These are phyloP conservation scores for Phyllopteryx taeniolatus DNA, from an alignment of 2,113 vertebrate species.

Conservation along the genomic window DNA sequence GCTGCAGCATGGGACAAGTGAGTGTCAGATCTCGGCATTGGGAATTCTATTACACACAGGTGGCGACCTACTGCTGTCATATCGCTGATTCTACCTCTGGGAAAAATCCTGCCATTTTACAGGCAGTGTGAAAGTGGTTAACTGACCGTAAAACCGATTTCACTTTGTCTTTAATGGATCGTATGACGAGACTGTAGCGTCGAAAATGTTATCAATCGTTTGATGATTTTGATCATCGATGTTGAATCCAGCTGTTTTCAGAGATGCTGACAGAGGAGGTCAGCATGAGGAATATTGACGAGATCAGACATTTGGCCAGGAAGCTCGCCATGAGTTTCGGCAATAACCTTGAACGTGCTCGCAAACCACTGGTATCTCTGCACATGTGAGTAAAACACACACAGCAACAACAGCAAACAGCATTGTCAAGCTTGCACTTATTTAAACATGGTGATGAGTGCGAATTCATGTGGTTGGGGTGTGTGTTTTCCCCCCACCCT, in stretches of 20 bases:
- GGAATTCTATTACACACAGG: background rate
- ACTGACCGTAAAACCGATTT: background rate
- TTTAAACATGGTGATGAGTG: background rate
- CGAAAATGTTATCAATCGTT: background rate
- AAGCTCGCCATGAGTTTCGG: conserved; percentile 84
- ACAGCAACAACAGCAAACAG: background rate
- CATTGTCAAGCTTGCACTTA: background rate
- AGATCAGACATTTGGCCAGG: conserved; percentile 82
- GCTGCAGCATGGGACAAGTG: no score
- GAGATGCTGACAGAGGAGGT: conserved; percentile 56
- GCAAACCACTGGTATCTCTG: conserved; percentile 75
- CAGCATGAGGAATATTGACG: conserved; percentile 61
- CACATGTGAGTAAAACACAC: conserved; percentile 62
- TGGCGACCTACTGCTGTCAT: background rate
- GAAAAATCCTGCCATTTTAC: background rate
- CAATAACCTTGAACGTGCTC: conserved; percentile 75
- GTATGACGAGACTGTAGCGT: background rate
- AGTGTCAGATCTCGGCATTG: no score
- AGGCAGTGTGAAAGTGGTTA: background rate
- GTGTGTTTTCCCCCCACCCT: conserved; percentile 46
- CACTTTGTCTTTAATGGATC: background rate
- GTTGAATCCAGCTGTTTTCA: conserved; percentile 52
- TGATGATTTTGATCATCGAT: background rate
- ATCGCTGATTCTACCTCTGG: background rate
- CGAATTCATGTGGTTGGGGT: background rate